Evolutionary conservation across 1,140 invertebrate species (phyloP).

Genomic region (Brachionus plicatilis): DNA sequence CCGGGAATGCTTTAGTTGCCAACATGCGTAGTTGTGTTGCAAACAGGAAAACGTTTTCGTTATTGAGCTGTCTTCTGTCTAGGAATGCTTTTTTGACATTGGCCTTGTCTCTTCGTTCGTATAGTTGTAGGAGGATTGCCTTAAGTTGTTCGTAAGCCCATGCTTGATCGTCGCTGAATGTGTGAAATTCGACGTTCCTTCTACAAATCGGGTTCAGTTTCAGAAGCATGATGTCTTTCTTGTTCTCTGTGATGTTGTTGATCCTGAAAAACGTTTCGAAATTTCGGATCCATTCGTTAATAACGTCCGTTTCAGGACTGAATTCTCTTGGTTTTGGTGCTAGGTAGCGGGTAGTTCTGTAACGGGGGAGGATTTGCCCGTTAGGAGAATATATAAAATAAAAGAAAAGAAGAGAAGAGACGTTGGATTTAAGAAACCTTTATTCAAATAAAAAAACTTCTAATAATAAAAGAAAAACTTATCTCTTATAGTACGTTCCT

Average conservation of each 20-base stretch:
- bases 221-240: neutral
- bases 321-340: neutral
- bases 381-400: too few species aligned
- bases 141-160: neutral
- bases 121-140: neutral
- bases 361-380: too few species aligned
- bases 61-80: neutral
- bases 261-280: neutral
- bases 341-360: neutral
- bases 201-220: neutral
- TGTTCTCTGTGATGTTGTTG: neutral
- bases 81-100: neutral
- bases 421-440: too few species aligned
- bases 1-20: neutral
- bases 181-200: neutral
- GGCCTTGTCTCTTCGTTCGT: neutral
- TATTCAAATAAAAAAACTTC: too few species aligned
- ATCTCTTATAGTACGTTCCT: too few species aligned
- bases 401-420: too few species aligned
- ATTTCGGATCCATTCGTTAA: neutral
- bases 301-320: neutral
- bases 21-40: neutral
- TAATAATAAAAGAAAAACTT: too few species aligned
- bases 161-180: neutral
- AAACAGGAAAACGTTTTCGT: neutral